Evolutionary conservation across 2,113 vertebrate genomes (phyloP), one percentile per base, ranked within the genome.

Genomic region (Callocephalon fimbriatum): DNA sequence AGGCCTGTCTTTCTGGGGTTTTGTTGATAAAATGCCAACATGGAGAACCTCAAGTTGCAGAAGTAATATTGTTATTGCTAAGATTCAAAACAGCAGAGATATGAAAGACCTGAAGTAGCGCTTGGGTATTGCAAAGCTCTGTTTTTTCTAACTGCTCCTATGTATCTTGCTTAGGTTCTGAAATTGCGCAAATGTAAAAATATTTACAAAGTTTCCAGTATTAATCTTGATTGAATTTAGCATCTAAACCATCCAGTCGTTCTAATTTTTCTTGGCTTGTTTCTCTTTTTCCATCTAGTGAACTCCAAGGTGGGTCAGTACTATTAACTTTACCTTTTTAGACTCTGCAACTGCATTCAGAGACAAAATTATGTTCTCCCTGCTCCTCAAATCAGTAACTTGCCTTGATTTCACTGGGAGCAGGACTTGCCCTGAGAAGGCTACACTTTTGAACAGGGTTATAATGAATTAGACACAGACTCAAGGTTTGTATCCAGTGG

Each of bases 211-310:
- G 42, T 44, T 84, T 91, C 86, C 76, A 62, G 63, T 74, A 81
- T 77, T 81, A 72, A 87, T 89, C 80, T 66, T 88, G 61, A 72
- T 78, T 87, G 42, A 91, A 74, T 84, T 87, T 81, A 79, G 29
- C 56, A 56, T 93, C 56, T 58, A 70, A 90, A 88, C 48, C 29
- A 59, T 58, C 9, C 56, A 48, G 32, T 68, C 32, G 32, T 40
- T n/a, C 42, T 88, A n/a, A 61, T 92, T 95, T 88, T 89, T 87
- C 68, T 95, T 94, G 91, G 51, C 75, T 88, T 48, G 4, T 45
- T 92, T 95, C 63, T 88, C 42, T 59, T 93, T 94, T 93, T 94
- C 88, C 59, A 45, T 89, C 27, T 51, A 48, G 18, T 84, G 86
- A 27, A 56, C 32, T 90, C 68, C 73, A 81, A 84, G 56, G 42